Base-by-base conservation (phyloP, 2,113 vertebrate species). In the Malurus cyaneus region DNA sequence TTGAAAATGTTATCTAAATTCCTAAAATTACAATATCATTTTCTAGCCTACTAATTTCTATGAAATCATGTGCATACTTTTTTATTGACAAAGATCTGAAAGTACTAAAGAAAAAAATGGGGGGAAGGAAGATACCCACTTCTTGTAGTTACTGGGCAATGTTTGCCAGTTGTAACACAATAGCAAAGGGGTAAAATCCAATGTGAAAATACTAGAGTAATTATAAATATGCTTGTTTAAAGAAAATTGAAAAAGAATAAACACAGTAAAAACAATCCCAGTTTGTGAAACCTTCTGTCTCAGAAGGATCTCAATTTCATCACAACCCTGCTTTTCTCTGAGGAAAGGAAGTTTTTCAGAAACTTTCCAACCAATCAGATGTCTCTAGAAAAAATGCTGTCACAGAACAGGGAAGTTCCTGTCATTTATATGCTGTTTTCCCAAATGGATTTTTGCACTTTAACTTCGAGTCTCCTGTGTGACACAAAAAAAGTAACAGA, bases 51-150 rank as follows among this genome's bases (percentile, higher is more conserved):
- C 23, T 78, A 6, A 69, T 85, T 81, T 50, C 6, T 57, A 11
- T 46, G 16, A 21, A 23, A 32, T 6, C 32, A 42, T 53, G 42
- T 0, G 0, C 44, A 41, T 15, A 14, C 0, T 72, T 84, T 49
- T 11, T 57, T 73, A 66, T 11, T 62, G 29, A 73, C 26, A 70
- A 50, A 80, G 34, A n/a, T 34, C 23, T 76, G 53, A 72, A 84
- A 2, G 0, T 29, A 79, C 32, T 47, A 7, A 80, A 83, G 24
- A n/a, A 53, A 69, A 69, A 54, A 36, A 52, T 6, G 9, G 3
- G 1, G 3, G 3, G 4, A 13, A 12, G 18, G 4, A 0, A 0
- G 6, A 32, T 59, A 44, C 11, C 12, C 11, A n/a, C 21, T 54
- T 78, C 56, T 34, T 81, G 19, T 67, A 66, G 24, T 31, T 60